Evolutionary conservation across 2,888 invertebrate species (phyloP), one percentile per base, ranked within the genome.

Genomic region (Trisateles emortualis): DNA sequence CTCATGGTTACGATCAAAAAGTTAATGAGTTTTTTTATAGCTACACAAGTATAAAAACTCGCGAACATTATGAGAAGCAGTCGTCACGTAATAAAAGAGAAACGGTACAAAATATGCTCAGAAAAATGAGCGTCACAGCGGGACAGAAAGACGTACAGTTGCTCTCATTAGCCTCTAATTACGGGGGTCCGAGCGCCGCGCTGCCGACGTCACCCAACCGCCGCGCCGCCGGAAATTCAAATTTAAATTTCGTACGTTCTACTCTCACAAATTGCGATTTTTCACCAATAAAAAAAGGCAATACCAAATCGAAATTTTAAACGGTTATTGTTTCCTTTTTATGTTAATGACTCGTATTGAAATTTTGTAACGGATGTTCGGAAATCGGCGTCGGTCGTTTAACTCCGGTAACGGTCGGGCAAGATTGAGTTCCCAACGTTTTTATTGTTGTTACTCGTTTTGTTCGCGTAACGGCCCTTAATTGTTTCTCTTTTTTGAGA

Each of bases 261-360:
- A 69, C 75, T 82, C 81, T 83, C 80, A 76, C 86, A 86, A 89
- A 88, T 88, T 88, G 85, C 85, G 81, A 87, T 88, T 89, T 89
- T 86, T 69, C 78, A 83, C 80, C 85, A 87, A 88, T 89, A 89
- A 88, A 90, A 86, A 88, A 86, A 73, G 78, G 82, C 83, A 83
- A 84, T 79, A 78, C 82, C 83, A 81, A 84, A 87, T 83, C 86
- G 83, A 87, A 79, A 88, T 89, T 90, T 90, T 88, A 88, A 91
- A 92, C 83, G 88, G 89, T 90, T 92, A 91, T 90, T 90, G 90
- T 92, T 90, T 87, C 86, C 85, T 87, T 90, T 92, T 92, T 90
- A 92, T 90, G 89, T 84, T 91, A 90, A 91, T 92, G 88, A 76
- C 81, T 84, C 80, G 85, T 85, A 88, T 89, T 88, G 86, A 87